Base-by-base conservation (phyloP, 2,113 vertebrate species). In the Malurus melanocephalus region DNA sequence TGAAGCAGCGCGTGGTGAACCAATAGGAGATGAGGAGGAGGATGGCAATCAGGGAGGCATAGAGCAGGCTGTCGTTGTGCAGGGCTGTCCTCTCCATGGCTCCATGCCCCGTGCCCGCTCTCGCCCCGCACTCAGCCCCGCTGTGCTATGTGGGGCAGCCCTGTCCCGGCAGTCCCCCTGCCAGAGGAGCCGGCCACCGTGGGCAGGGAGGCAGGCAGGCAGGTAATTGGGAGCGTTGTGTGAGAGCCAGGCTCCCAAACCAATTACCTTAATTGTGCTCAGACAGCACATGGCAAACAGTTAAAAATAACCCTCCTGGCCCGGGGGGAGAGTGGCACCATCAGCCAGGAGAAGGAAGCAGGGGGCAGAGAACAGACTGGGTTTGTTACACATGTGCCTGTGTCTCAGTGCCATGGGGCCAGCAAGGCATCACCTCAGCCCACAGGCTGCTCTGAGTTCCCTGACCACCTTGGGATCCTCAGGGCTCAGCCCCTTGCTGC, bases 11-110 rank as follows among this genome's bases (percentile, higher is more conserved):
- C 6, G 91, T 96, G 48, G 95, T 97, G 85, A 97, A 92, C 96
- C 96, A 97, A 94, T 96, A 97, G 78, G 95, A 97, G 79, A 97
- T 95, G 53, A 96, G 91, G 71, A 97, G 96, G 62, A 97, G 93
- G 82, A 95, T 87, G 80, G 96, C 83, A 13, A 97, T 94, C 81
- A 97, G 81, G 59, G 97, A 92, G 77, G 96, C 89, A 80, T 97
- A 97, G 60, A 97, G 92, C 73, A 96, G 85, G 88, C 96, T 96
- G 94, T 96, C 96, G 21, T 94, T 96, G 94, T 96, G 96, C 33
- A 95, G 82, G 79, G 95, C n/a, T 87, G 94, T 92, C 92, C 85
- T 96, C 90, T 96, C 96, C 96, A 96, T 96, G 95, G 93, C 95
- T 93, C 96, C 95, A 96, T 96, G 60, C 95, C 96, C 76, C 27